These are phyloP conservation scores for Mimas tiliae DNA, from an alignment of 2,888 invertebrate species.

Conservation along the genomic window DNA sequence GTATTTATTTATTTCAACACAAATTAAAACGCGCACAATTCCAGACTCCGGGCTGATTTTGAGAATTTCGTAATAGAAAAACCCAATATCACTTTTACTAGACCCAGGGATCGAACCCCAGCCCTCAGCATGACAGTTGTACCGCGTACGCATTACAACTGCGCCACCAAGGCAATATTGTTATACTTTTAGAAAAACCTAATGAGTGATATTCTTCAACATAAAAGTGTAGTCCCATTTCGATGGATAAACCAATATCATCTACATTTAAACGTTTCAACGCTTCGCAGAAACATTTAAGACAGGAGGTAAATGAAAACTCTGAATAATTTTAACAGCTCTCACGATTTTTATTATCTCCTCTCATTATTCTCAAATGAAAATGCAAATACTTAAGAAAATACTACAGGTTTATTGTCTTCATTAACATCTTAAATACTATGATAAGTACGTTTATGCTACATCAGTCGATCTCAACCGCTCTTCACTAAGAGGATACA, in stretches of 20 bases:
- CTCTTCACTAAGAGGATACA: neutral
- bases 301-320: constrained; percentile 2
- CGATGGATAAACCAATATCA: neutral
- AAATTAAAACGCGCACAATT: too few species aligned
- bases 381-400: constrained; percentile 41
- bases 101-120: too few species aligned
- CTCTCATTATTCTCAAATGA: constrained; percentile 32
- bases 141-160: neutral
- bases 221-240: neutral
- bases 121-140: too few species aligned
- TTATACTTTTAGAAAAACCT: neutral
- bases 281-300: neutral
- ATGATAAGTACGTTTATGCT: constrained; percentile 44
- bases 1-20: too few species aligned
- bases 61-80: too few species aligned
- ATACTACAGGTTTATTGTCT: constrained; percentile 30
- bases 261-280: neutral
- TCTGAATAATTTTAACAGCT: neutral
- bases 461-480: constrained; percentile 66
- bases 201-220: neutral
- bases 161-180: too few species aligned
- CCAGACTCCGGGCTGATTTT: too few species aligned
- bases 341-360: constrained; percentile 13
- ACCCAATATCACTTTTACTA: too few species aligned
- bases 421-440: constrained; percentile 28